These are phyloP conservation scores for Pycnonotus jocosus DNA, from an alignment of 2,113 vertebrate species.

Conservation along the genomic window DNA sequence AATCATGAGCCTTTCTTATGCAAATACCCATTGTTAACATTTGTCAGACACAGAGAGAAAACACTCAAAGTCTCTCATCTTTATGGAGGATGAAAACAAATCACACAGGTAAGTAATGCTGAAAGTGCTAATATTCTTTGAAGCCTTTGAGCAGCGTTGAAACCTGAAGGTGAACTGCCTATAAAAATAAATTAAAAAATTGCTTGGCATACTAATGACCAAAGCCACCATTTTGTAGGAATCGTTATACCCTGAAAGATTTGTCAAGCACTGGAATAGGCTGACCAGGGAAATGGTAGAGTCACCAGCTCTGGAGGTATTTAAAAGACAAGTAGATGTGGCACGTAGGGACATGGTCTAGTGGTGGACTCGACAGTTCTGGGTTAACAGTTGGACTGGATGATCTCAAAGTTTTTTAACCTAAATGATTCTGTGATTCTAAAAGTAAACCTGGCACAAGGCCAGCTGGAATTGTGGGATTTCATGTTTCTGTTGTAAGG, in stretches of 20 bases:
- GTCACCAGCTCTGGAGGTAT: background rate
- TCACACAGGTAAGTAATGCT: background rate
- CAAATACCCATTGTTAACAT: constrained; percentile 39
- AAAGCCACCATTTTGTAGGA: background rate
- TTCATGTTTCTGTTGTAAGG: background rate
- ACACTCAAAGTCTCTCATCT: constrained; percentile 31
- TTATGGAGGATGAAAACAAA: constrained; percentile 33
- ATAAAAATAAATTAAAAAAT: background rate
- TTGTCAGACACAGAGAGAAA: constrained; percentile 51
- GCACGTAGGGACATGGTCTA: background rate
- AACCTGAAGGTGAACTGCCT: constrained; percentile 8
- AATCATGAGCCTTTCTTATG: constrained; percentile 56
- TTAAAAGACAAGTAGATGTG: background rate
- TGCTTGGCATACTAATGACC: background rate
- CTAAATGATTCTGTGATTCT: background rate
- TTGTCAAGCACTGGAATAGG: background rate
- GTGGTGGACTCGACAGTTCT: background rate
- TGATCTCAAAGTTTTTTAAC: background rate
- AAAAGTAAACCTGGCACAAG: background rate
- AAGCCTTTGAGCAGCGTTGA: background rate
- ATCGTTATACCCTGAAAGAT: background rate
- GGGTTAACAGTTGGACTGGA: background rate
- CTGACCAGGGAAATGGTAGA: background rate
- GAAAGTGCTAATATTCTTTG: constrained; percentile 1
- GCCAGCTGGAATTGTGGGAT: background rate